Conservation (phyloP, 2,113 vertebrate genomes). For the Dipodomys ordii region DNA sequence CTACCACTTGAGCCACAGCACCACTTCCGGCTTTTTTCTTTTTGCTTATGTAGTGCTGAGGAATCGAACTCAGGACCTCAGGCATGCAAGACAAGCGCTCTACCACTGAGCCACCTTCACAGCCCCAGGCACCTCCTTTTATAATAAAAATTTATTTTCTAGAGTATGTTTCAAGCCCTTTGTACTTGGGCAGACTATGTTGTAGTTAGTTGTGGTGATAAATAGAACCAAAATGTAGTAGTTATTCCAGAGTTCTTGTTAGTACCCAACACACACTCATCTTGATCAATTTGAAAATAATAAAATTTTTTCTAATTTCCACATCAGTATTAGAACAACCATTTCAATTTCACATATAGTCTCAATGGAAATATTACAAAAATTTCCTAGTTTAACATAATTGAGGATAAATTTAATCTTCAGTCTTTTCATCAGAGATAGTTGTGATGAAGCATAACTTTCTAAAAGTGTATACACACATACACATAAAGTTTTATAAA, state of each 20-base stretch:
- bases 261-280: background rate
- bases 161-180: background rate
- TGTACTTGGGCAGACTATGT: background rate
- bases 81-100: no score
- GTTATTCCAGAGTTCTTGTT: background rate
- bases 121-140: no score
- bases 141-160: background rate
- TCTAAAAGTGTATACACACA: background rate
- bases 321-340: background rate
- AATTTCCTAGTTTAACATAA: background rate
- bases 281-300: background rate
- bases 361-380: background rate
- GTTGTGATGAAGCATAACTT: background rate
- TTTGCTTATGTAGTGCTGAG: no score
- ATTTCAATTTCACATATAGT: background rate
- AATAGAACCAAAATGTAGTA: background rate
- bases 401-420: constrained; percentile 7
- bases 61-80: no score
- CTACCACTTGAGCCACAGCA: no score
- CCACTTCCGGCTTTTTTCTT: no score
- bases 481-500: no score
- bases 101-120: no score
- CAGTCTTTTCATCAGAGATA: background rate
- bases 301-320: constrained; percentile 15
- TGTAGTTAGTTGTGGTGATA: background rate